Evolutionary conservation across 2,113 vertebrate species (phyloP), one percentile per base, ranked within the genome.

Genomic region (Peromyscus polionotus): DNA sequence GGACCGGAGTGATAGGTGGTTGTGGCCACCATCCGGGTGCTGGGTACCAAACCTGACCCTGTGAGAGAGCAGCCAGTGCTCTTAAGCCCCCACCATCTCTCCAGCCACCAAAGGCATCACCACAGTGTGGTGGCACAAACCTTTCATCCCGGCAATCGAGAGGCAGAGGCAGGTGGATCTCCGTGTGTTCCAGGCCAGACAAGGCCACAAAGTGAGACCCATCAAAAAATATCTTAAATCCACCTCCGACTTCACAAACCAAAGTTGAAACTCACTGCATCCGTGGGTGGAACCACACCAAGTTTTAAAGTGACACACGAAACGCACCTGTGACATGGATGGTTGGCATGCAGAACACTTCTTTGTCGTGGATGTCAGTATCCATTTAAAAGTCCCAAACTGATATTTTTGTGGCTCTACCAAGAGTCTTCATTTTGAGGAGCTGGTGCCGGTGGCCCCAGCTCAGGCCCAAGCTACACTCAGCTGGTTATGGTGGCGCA

Each of bases 361-460:
- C 77, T 93, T 68, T 81, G n/a, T 59, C 31, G 45, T 33, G 59
- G 59, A 68, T 36, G 92, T 51, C 76, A 72, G 4, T 72, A 42
- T 20, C 65, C 54, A 51, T 54, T 83, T 70, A n/a, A 67, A 89
- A 45, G 63, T 22, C 73, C 83, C 72, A 91, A 73, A 65, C 36
- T 59, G 80, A 92, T 77, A 91, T 85, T 94, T 63, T 91, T 90
- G 70, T 95, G 72, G n/a, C 51, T 96, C 26, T 90, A 92, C 83
- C 51, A 67, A 90, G 79, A 72, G 24, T 90, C 80, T 96, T 87
- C 88, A 94, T 94, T 92, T 83, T 77, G 59, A 97, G 70, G 81
- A 36, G 77, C 51, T 86, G 61, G 85, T 97, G 76, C 31, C 83
- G 89, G 85, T 96, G 94, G 86, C 61, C 57, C 39, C 39, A 42